Evolutionary conservation across 2,888 invertebrate genomes (phyloP).

Genomic region (Tuta absoluta): DNA sequence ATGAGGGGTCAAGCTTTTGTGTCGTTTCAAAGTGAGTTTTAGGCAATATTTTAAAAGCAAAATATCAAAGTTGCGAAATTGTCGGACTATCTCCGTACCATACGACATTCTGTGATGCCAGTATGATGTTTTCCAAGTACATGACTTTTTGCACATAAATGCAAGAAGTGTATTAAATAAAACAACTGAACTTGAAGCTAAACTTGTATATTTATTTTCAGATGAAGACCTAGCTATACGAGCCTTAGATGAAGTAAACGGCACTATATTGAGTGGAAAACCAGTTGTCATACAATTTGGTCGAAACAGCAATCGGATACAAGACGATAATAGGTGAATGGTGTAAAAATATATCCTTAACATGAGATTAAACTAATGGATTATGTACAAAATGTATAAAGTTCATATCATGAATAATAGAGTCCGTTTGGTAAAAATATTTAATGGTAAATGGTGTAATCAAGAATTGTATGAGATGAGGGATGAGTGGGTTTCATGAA

Average conservation of each 20-base stretch:
- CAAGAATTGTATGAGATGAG: constrained; percentile 21
- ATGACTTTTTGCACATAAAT: too few relatives aligned
- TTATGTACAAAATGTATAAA: constrained; percentile 8
- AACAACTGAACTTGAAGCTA: not conserved
- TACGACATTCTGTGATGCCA: too few relatives aligned
- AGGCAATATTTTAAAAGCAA: constrained; percentile 1
- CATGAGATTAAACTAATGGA: not conserved
- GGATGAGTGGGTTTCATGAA: constrained; percentile 4
- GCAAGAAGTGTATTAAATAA: not conserved
- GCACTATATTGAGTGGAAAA: constrained; percentile 72
- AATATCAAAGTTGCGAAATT: not conserved
- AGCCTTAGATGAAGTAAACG: constrained; percentile 76
- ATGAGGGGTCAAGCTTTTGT: constrained; percentile 83
- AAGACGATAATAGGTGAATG: constrained; percentile 25
- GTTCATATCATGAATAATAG: constrained; percentile 4
- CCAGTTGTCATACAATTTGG: constrained; percentile 75
- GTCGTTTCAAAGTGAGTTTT: constrained; percentile 71
- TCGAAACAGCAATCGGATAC: constrained; percentile 44
- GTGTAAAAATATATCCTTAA: constrained; percentile 21
- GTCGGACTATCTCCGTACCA: too few relatives aligned
- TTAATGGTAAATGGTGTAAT: constrained; percentile 20
- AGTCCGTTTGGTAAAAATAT: constrained; percentile 3
- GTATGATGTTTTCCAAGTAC: too few relatives aligned
- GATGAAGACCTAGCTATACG: constrained; percentile 69
- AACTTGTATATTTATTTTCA: constrained; percentile 45